phyloP scores from a whole-genome alignment of 2,113 vertebrate genomes.

The Panthera tigris region DNA sequence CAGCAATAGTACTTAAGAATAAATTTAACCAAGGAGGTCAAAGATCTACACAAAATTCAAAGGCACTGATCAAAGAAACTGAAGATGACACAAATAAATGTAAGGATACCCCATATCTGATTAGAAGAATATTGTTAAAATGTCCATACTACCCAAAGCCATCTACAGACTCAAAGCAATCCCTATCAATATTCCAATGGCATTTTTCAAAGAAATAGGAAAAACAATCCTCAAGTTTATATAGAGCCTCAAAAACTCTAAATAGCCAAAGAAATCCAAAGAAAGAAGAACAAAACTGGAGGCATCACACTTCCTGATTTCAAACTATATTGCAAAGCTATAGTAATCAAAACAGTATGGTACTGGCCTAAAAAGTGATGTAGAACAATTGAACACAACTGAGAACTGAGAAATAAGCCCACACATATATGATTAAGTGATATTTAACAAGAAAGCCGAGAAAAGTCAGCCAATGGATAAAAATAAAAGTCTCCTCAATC shows the following conservation, averaged over 20 bases:
- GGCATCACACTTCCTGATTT: background rate
- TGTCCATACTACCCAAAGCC: background rate
- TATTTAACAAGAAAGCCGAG: background rate
- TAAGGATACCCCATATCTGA: background rate
- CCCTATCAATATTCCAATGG: background rate
- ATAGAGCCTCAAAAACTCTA: background rate
- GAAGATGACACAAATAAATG: background rate
- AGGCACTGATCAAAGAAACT: background rate
- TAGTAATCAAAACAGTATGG: background rate
- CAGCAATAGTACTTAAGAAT: background rate
- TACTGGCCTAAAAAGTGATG: background rate
- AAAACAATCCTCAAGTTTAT: background rate
- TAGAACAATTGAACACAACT: background rate
- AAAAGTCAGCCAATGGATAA: background rate
- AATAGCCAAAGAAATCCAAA: background rate
- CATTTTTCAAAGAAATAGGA: background rate
- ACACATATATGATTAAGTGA: background rate
- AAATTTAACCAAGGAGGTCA: background rate
- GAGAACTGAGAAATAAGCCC: background rate
- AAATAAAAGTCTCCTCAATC: background rate
- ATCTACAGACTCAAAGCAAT: background rate
- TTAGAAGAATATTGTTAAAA: background rate
- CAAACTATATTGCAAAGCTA: background rate
- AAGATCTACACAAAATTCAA: background rate
- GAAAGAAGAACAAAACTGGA: background rate